Conservation (phyloP, 2,113 vertebrate genomes). For the Erythrolamprus reginae region DNA sequence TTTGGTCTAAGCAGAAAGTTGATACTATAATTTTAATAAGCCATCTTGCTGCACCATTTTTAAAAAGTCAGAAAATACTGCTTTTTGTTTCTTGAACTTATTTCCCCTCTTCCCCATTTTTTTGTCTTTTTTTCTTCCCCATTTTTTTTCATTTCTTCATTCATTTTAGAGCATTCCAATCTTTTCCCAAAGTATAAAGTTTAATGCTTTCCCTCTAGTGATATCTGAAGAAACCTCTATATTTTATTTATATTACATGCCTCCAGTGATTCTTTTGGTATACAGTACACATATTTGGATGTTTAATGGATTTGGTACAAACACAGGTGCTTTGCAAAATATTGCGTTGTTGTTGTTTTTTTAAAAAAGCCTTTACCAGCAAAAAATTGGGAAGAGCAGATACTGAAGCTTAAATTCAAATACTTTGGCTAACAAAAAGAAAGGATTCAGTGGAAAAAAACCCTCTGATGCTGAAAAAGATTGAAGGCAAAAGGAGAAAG, state of each 20-base stretch:
- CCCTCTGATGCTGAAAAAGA: background rate
- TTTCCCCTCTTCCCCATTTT: background rate
- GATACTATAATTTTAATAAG: background rate
- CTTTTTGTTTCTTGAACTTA: background rate
- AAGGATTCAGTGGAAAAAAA: background rate
- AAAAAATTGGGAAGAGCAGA: background rate
- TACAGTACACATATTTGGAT: background rate
- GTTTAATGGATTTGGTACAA: background rate
- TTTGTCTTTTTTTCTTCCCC: background rate
- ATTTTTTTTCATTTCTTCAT: background rate
- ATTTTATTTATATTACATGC: background rate
- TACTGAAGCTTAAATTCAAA: background rate
- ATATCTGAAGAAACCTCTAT: background rate
- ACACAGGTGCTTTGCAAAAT: background rate
- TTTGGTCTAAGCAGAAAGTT: background rate
- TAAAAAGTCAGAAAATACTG: background rate
- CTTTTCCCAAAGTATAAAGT: background rate
- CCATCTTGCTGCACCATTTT: background rate
- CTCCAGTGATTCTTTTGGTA: background rate
- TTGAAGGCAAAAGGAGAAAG: background rate
- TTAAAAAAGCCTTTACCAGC: background rate
- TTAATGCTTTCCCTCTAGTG: background rate
- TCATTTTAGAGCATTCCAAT: background rate
- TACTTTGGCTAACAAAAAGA: background rate
- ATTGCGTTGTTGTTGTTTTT: background rate